A percentile compares a stretch with the other conserved stretches of the same genome.
Conservation (phyloP, 2,797 vertebrate species). For the Hipposideros larvatus region DNA sequence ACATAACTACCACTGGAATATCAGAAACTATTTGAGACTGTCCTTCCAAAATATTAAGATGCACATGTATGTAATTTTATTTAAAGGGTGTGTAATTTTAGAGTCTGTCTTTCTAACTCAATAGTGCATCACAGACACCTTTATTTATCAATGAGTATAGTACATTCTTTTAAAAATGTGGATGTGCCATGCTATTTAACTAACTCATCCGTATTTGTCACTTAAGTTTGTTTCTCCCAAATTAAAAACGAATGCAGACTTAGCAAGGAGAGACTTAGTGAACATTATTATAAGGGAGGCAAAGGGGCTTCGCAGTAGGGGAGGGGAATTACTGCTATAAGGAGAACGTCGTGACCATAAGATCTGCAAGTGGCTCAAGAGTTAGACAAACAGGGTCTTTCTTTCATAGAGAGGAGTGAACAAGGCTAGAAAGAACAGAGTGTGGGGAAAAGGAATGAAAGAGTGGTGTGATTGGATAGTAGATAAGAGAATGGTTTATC, state of each 20-base stretch:
- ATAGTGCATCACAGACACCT: not conserved
- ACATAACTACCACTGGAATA: constrained; percentile 8
- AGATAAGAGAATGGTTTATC: not conserved
- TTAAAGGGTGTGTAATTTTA: not conserved
- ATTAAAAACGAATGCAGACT: constrained; percentile 16
- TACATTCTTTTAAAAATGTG: not conserved
- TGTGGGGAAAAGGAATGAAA: not conserved
- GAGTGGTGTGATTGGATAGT: not conserved
- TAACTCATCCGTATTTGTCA: not conserved
- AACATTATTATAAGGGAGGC: not conserved
- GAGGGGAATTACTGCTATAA: not conserved
- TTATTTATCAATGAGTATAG: not conserved
- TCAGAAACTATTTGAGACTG: not conserved
- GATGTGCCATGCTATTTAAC: not conserved
- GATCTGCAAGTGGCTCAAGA: not conserved
- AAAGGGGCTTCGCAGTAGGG: not conserved
- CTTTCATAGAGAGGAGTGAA: not conserved
- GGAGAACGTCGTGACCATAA: not conserved
- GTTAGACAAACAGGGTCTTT: not conserved
- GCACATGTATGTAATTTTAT: not conserved
- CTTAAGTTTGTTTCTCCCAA: not conserved
- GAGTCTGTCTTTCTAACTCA: constrained; percentile 11
- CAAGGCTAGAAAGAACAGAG: not conserved
- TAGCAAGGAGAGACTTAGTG: not conserved
- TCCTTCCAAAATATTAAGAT: not conserved